Conservation (phyloP, 2,888 invertebrate genomes). For the Eupithecia centaureata region DNA sequence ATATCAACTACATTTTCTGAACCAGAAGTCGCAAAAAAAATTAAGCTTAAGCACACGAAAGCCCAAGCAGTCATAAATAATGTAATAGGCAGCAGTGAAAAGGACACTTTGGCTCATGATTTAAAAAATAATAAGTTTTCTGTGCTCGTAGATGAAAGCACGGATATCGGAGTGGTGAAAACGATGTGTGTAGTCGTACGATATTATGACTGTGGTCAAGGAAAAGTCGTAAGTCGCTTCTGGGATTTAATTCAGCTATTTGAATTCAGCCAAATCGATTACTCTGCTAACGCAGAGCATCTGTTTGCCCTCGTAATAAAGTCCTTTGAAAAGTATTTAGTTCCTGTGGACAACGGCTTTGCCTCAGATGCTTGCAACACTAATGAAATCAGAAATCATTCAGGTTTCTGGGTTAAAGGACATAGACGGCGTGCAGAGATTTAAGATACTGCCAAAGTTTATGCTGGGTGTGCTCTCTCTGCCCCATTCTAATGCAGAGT, state of each 20-base stretch:
- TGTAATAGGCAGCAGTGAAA: not conserved
- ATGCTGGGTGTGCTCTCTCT: too few species aligned
- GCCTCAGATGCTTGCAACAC: slow-evolving; percentile 38
- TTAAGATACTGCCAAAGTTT: too few species aligned
- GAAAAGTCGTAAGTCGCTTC: not conserved
- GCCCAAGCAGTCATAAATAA: not conserved
- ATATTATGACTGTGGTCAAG: slow-evolving; percentile 2
- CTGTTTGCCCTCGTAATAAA: not conserved
- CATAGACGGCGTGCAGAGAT: too few species aligned
- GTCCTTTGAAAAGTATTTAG: slow-evolving; percentile 6
- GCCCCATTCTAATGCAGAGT: too few species aligned
- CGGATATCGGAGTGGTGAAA: not conserved
- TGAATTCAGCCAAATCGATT: slow-evolving; percentile 2
- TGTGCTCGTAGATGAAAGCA: slow-evolving; percentile 18
- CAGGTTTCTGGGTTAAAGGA: too few species aligned
- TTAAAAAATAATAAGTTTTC: slow-evolving; percentile 17
- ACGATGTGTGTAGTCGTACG: slow-evolving; percentile 16
- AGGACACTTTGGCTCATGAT: not conserved
- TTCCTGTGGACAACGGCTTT: slow-evolving; percentile 30
- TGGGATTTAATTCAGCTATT: slow-evolving; percentile 13
- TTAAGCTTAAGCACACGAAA: not conserved
- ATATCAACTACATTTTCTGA: not conserved
- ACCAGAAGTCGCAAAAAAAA: not conserved
- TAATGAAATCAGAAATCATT: too few species aligned
- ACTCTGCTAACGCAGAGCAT: not conserved